Percentiles rank a stretch among this genome's conserved stretches.
Conservation (phyloP, 2,888 invertebrate species). For the Busseola fusca region DNA sequence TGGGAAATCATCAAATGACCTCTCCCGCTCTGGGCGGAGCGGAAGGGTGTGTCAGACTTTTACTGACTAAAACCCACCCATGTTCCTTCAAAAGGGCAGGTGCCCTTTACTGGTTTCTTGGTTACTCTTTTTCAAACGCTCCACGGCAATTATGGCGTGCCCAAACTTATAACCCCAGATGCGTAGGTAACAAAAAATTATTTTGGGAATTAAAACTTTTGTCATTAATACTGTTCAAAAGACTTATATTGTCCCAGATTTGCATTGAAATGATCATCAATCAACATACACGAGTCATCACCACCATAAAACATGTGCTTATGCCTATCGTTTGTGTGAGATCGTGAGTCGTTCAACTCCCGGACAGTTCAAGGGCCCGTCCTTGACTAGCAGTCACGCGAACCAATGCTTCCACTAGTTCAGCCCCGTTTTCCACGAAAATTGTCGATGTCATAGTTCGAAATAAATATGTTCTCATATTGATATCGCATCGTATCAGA, state of each 20-base stretch:
- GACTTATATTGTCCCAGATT: conserved; percentile 3
- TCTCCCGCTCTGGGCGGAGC: too few species aligned
- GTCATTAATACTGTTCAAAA: neutral
- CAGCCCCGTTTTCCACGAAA: conserved; percentile 66
- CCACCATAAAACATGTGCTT: conserved; percentile 30
- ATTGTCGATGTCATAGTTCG: conserved; percentile 59
- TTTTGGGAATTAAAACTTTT: neutral
- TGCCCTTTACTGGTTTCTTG: too few species aligned
- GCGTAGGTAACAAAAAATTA: neutral
- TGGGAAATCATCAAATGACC: too few species aligned
- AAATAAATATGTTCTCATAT: conserved; percentile 59
- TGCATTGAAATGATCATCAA: conserved; percentile 19
- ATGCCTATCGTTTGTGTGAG: conserved; percentile 45
- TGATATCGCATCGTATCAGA: conserved; percentile 42
- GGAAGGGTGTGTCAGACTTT: too few species aligned
- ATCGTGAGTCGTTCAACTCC: conserved; percentile 63
- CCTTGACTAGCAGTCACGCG: conserved; percentile 66
- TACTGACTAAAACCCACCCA: too few species aligned
- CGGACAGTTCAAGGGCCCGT: conserved; percentile 69
- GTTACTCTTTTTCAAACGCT: too few species aligned
- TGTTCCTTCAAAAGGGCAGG: too few species aligned
- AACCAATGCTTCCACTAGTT: conserved; percentile 61
- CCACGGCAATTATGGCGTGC: too few species aligned
- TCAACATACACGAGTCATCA: conserved; percentile 28
- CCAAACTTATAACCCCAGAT: too few species aligned